phyloP scores from a whole-genome alignment of 2,888 invertebrate genomes.

The Sarcophaga variegata region DNA sequence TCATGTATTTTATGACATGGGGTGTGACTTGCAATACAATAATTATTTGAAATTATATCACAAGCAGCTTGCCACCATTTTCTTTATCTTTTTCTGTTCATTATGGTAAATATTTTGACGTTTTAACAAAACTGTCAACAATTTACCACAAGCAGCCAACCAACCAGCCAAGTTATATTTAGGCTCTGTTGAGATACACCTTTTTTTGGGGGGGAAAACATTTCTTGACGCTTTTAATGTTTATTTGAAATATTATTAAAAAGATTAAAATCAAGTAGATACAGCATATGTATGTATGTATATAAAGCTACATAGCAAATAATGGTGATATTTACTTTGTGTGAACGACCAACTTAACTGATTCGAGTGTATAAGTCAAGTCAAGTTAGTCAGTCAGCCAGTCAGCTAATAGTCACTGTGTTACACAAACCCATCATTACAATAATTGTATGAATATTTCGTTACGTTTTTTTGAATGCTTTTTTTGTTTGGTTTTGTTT shows the following conservation, averaged over 20 bases:
- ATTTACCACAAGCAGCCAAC: constrained; percentile 25
- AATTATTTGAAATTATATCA: constrained; percentile 27
- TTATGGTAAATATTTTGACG: not conserved
- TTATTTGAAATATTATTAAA: constrained; percentile 56
- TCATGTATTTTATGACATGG: not conserved
- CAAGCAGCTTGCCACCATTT: constrained; percentile 37
- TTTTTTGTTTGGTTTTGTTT: not conserved
- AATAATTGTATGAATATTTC: constrained; percentile 60
- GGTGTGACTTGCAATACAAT: not conserved
- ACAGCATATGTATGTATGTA: not conserved
- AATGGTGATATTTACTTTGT: no score
- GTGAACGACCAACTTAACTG: not conserved
- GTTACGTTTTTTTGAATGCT: constrained; percentile 24
- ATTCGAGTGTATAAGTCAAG: constrained; percentile 3
- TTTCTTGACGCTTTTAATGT: constrained; percentile 42
- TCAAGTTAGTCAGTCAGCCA: constrained; percentile 21
- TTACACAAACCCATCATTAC: constrained; percentile 59
- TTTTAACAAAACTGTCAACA: constrained; percentile 41
- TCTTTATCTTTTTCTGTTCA: not conserved
- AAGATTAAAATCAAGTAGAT: constrained; percentile 50
- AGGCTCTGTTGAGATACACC: constrained; percentile 31
- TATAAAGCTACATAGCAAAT: no score
- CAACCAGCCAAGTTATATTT: not conserved
- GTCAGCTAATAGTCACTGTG: constrained; percentile 13
- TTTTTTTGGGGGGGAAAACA: not conserved